Evolutionary conservation across 2,888 invertebrate species (phyloP), one percentile per base, ranked within the genome.

Genomic region (Epistrophe grossulariae): DNA sequence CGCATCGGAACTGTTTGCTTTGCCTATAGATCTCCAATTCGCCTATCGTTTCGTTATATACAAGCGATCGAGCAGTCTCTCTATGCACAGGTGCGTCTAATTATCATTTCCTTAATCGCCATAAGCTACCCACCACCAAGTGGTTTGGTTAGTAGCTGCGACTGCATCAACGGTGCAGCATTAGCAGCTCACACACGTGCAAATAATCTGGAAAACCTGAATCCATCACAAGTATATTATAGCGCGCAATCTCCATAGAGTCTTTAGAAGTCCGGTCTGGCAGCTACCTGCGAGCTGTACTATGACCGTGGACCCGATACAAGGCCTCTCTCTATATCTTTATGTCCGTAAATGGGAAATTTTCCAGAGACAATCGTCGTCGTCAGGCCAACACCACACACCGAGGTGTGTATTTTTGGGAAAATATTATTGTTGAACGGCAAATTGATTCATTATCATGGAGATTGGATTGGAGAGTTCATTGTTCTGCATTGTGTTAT

Each of bases 181-280:
- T 59, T 77, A 71, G 55, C 74, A 55, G 74, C 68, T 78, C 45
- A 82, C 78, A 87, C 87, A 87, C 83, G 87, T 87, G 87, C 87
- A 87, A 87, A 87, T 87, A 87, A 87, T 83, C 87, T 79, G 83
- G 83, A 87, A 87, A 87, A 87, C 83, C 87, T 79, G 87, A 87
- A 87, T 87, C 43, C 83, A 83, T 83, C 83, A 71, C 79, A 83
- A 83, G 76, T 79, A 79, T 82, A 24, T 24, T 24, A 24, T 83
- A 82, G 74, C 83, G 74, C 83, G 79, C 87, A 76, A 87, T 87
- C 83, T 79, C 83, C 74, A 87, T 83, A 87, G 55, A 84, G 80
- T 80, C 72, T 68, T 71, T 82, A 64, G 59, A 77, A 71, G 79
- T 79, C 87, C 70, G 83, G 87, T 78, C 74, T 83, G 76, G 76